These are phyloP conservation scores for Ctenopoma kingsleyae DNA, from an alignment of 2,797 vertebrate species.

Conservation along the genomic window DNA sequence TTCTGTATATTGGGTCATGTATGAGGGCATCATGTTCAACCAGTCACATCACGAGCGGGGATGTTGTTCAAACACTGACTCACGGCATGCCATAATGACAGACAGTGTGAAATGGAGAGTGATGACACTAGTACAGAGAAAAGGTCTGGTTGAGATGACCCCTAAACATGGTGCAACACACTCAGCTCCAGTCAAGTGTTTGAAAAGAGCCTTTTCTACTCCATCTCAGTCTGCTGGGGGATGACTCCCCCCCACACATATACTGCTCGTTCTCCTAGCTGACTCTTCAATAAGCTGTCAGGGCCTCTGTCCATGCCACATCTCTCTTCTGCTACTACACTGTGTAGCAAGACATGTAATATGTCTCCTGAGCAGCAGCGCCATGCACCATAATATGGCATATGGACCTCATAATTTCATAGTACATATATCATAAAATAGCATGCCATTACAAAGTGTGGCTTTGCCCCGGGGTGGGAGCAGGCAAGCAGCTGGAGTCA, in stretches of 20 bases:
- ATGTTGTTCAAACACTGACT: constrained; percentile 68
- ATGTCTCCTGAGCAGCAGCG: constrained; percentile 43
- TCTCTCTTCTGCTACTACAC: constrained; percentile 44
- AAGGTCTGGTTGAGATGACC: constrained; percentile 74
- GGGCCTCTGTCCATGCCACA: constrained; percentile 49
- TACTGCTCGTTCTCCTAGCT: constrained; percentile 34
- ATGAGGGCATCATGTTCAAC: constrained; percentile 51
- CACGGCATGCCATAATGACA: constrained; percentile 55
- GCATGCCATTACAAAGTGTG: constrained; percentile 40
- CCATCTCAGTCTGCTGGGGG: constrained; percentile 57
- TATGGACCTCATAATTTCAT: constrained; percentile 59
- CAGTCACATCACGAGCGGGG: constrained; percentile 41
- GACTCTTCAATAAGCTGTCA: constrained; percentile 44
- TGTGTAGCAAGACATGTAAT: constrained; percentile 37
- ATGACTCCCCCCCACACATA: constrained; percentile 29
- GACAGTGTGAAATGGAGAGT: constrained; percentile 77
- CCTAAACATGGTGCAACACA: constrained; percentile 67
- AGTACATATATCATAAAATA: constrained; percentile 65
- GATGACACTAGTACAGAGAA: constrained; percentile 73
- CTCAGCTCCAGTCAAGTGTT: constrained; percentile 74
- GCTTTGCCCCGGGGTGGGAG: constrained; percentile 31
- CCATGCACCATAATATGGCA: constrained; percentile 52
- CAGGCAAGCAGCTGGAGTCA: constrained; percentile 35
- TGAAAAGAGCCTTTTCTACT: constrained; percentile 69
- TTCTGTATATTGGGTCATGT: constrained; percentile 27